phyloP scores from a whole-genome alignment of 2,888 invertebrate genomes.

The Drosophila setosimentum region DNA sequence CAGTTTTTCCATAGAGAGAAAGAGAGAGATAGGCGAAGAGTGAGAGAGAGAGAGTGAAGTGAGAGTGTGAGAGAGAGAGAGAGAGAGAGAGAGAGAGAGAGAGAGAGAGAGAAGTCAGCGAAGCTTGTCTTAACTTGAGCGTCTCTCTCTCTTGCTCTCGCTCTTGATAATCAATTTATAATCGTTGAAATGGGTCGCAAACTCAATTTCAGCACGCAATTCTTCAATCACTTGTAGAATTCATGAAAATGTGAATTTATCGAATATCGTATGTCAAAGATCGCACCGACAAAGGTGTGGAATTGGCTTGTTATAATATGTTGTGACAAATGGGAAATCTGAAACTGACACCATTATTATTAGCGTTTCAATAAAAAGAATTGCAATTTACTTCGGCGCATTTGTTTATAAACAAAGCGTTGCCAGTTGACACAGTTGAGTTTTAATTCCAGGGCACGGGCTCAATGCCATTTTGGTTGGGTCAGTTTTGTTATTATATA shows the following conservation, averaged over 20 bases:
- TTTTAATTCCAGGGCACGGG: conserved; percentile 63
- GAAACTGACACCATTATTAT: conserved; percentile 57
- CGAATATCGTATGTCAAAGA: conserved; percentile 20
- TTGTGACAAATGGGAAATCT: conserved; percentile 33
- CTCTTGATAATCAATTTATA: conserved; percentile 51
- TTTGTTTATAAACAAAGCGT: conserved; percentile 67
- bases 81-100: background rate
- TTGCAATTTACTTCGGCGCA: conserved; percentile 15
- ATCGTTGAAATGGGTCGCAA: conserved; percentile 52
- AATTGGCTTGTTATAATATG: conserved; percentile 6
- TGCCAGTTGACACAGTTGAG: conserved; percentile 61
- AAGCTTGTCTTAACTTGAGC: conserved; percentile 27
- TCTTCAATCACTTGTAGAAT: conserved; percentile 50
- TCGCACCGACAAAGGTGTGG: conserved; percentile 14
- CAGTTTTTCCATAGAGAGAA: conserved; percentile 9
- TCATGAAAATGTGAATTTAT: conserved; percentile 45
- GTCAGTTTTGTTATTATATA: conserved; percentile 59
- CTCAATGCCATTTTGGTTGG: conserved; percentile 74
- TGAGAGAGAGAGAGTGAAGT: no score
- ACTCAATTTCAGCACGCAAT: conserved; percentile 52
- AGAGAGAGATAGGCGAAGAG: no score
- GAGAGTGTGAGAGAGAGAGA: background rate
- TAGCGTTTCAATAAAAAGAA: conserved; percentile 16
- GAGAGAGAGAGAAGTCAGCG: background rate
- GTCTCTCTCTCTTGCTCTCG: conserved; percentile 2